Base-by-base conservation (phyloP, 2,797 vertebrate genomes). In the Remorina albescens region DNA sequence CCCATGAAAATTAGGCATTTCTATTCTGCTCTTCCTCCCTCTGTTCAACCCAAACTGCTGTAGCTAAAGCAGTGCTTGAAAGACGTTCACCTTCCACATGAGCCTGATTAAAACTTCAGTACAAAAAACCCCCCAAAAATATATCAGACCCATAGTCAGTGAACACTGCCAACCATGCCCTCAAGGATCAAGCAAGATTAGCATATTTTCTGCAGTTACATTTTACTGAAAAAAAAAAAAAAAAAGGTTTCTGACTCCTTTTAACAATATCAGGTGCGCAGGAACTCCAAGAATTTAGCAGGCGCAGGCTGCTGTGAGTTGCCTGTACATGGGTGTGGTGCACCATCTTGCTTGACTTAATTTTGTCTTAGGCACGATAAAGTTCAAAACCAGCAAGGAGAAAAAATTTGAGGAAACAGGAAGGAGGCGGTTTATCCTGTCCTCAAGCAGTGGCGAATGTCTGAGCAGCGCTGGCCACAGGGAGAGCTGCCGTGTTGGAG, bases 401-500 rank as follows among this genome's bases (percentile, higher is more conserved):
- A 50, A 60, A 37, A 50, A 34, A 41, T 55, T 61, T 23, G 49
- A 53, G 56, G 34, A 28, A n/a, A 23, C 13, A 0, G 0, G 74
- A 49, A 60, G 34, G 44, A 46, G 46, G 37, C 3, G 5, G 13
- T 26, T 44, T 23, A 7, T 56, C 44, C n/a, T 6, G 18, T 71
- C 42, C 51, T 93, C 81, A 94, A 79, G 86, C 88, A 0, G 90
- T 90, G 78, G 91, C 61, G 12, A 88, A 69, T 13, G 91, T 84
- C 2, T 87, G 70, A 34, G 87, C 71, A 21, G 88, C 80, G 54
- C 85, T 88, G 65, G 87, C 75, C 39, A 84, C 58, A 1, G 88
- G 65, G 8, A 89, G 71, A 74, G 88, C 77, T 63, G 93, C 80
- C 0, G 78, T 67, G 42, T 91, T 84, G 2, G 89, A 85, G 37